These are phyloP conservation scores for Andricus quercusramuli DNA, from an alignment of 2,888 invertebrate genomes.

Conservation along the genomic window DNA sequence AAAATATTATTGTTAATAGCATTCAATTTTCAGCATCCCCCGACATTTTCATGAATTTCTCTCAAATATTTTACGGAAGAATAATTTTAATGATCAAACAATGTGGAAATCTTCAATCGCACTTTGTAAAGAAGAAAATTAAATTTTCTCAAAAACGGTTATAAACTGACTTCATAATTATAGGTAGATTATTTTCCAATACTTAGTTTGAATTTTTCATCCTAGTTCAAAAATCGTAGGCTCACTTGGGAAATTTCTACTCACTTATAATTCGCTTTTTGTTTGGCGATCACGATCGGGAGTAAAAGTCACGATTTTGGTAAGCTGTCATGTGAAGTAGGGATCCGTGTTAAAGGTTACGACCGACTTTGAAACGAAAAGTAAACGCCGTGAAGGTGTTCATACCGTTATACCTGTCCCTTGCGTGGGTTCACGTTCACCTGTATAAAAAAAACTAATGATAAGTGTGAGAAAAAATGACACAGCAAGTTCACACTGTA, in stretches of 20 bases:
- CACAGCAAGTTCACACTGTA: slow-evolving; percentile 28
- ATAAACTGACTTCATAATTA: too few relatives aligned
- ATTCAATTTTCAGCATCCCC: too few relatives aligned
- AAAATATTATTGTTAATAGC: too few relatives aligned
- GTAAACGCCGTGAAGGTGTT: slow-evolving; percentile 57
- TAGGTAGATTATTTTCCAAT: too few relatives aligned
- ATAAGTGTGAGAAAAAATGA: slow-evolving; percentile 51
- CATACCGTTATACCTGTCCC: slow-evolving; percentile 50
- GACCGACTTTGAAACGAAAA: slow-evolving; percentile 61
- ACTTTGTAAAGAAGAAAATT: too few relatives aligned
- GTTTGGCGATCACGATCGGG: slow-evolving; percentile 24
- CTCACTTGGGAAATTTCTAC: background rate
- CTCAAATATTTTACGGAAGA: too few relatives aligned
- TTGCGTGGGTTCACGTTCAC: slow-evolving; percentile 50
- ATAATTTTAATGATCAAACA: too few relatives aligned
- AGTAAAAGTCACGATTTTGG: slow-evolving; percentile 43
- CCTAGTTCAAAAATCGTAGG: too few relatives aligned
- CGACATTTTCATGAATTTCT: too few relatives aligned
- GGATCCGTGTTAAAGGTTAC: slow-evolving; percentile 58
- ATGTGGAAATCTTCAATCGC: too few relatives aligned
- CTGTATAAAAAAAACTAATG: slow-evolving; percentile 38
- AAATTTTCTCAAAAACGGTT: too few relatives aligned
- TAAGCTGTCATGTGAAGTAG: slow-evolving; percentile 54
- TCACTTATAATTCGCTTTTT: slow-evolving; percentile 6
- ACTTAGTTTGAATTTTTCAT: too few relatives aligned